Evolutionary conservation across 2,888 invertebrate genomes (phyloP).

Genomic region (Scaptomyza parva): DNA sequence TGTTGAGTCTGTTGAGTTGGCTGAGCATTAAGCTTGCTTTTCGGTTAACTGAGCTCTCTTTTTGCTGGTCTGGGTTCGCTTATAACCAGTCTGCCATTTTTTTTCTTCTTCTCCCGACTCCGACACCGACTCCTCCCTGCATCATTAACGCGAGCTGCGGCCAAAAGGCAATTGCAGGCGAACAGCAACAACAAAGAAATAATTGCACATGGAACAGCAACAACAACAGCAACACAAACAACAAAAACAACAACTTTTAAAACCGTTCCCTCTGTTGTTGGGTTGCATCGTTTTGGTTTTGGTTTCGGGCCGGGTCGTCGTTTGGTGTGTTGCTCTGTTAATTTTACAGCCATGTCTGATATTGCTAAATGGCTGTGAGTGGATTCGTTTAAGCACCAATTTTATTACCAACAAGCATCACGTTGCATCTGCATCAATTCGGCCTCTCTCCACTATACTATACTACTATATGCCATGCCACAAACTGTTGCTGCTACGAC

Average conservation of each 20-base stretch:
- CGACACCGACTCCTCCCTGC: conserved; percentile 56
- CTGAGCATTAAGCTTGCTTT: background rate
- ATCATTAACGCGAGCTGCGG: conserved; percentile 73
- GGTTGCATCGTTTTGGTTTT: conserved; percentile 22
- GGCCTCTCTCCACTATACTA: conserved; percentile 26
- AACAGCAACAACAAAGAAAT: conserved; percentile 49
- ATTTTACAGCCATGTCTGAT: conserved; percentile 82
- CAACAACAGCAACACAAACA: conserved; percentile 21
- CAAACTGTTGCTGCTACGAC: conserved; percentile 19
- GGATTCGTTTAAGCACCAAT: conserved; percentile 83
- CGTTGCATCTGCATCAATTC: conserved; percentile 78
- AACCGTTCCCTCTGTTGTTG: conserved; percentile 49
- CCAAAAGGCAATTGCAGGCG: conserved; percentile 51
- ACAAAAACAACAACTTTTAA: conserved; percentile 22
- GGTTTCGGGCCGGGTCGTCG: conserved; percentile 44
- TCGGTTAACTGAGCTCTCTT: background rate
- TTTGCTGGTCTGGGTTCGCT: background rate
- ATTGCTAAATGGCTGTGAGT: conserved; percentile 83
- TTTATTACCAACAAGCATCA: conserved; percentile 82
- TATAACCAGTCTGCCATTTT: conserved; percentile 76
- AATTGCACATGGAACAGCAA: conserved; percentile 59
- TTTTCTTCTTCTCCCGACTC: conserved; percentile 10
- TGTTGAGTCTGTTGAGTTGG: background rate
- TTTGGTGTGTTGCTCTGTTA: conserved; percentile 77
- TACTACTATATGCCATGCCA: conserved; percentile 28